Evolutionary conservation across 1,140 invertebrate genomes (phyloP), one percentile per base, ranked within the genome.

Genomic region (Oedothorax gibbosus): DNA sequence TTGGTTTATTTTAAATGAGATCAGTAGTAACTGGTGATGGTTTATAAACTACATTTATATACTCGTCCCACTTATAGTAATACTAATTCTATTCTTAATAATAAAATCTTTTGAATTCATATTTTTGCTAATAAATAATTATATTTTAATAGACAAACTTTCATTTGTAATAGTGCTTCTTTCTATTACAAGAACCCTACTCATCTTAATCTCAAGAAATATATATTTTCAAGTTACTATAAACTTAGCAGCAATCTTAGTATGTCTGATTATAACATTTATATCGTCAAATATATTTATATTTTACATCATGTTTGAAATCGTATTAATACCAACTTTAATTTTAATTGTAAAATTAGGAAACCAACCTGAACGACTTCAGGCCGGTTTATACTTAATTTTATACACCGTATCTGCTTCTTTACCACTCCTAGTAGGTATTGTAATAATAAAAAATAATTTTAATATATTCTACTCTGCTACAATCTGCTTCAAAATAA

Each of bases 401-500:
- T 92, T 93, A 91, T 93, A 93, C 91, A 93, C 92, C 87, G 90
- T 93, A 89, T 90, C 91, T 88, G 90, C 90, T 87, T 93, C 92
- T 88, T 90, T 93, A 87, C 92, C 92, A 86, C 90, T 93, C 89
- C 91, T 93, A 91, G 88, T 54, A 20, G 51, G 76, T 21, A 78
- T 78, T n/a, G 0, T 78, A 12, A 20, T 12, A 15, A 54, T 53
- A 4, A 54, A 78, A 14, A 12, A 50, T 5, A 50, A 12, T 0
- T 3, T n/a, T 14, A 49, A 57, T 21, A 14, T 76, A 2, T 0
- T 65, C 4, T 7, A 54, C 12, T 2, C 35, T 4, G 11, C 35
- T 21, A 8, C 18, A 4, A 7, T 15, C 1, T 49, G 18, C 14
- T 10, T 14, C 7, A 62, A 66, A 66, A 53, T 78, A 4, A 66